phyloP scores from a whole-genome alignment of 2,888 invertebrate species.

The Acronicta psi region DNA sequence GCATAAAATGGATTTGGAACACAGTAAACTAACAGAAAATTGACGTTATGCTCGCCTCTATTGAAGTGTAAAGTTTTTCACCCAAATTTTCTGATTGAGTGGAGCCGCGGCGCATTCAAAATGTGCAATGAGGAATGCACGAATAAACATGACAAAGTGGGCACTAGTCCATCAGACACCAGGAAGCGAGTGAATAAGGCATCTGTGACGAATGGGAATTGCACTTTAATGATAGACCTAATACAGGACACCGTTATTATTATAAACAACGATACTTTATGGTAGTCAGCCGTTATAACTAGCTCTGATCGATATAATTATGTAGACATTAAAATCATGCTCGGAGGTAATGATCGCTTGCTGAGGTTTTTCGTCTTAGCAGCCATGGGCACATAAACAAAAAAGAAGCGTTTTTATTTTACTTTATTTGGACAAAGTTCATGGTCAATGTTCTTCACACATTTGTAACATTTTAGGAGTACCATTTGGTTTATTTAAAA shows the following conservation, averaged over 20 bases:
- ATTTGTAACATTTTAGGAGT: not conserved
- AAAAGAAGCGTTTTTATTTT: not conserved
- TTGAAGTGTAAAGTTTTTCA: conserved; percentile 15
- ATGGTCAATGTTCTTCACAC: conserved; percentile 20
- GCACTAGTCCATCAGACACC: conserved; percentile 24
- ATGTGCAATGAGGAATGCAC: conserved; percentile 26
- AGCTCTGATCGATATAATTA: conserved; percentile 4
- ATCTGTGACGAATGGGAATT: conserved; percentile 42
- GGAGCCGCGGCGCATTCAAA: conserved; percentile 20
- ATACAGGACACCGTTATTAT: conserved; percentile 26
- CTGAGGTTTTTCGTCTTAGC: not conserved
- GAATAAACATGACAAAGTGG: conserved; percentile 33
- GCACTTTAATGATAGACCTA: conserved; percentile 40
- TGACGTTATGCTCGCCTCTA: not conserved
- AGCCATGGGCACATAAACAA: not conserved
- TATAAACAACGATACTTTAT: conserved; percentile 12
- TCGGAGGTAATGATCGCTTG: conserved; percentile 4
- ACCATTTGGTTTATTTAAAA: no score
- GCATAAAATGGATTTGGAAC: not conserved
- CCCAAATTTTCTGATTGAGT: conserved; percentile 11
- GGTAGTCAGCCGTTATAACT: conserved; percentile 3
- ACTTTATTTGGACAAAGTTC: conserved; percentile 11
- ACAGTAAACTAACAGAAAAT: conserved; percentile 10
- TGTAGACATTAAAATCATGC: not conserved
- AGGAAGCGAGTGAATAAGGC: conserved; percentile 34